A percentile compares a stretch with the other conserved stretches of the same genome.
phyloP scores from a whole-genome alignment of 1,140 invertebrate genomes.

The Brachionus angularis region DNA sequence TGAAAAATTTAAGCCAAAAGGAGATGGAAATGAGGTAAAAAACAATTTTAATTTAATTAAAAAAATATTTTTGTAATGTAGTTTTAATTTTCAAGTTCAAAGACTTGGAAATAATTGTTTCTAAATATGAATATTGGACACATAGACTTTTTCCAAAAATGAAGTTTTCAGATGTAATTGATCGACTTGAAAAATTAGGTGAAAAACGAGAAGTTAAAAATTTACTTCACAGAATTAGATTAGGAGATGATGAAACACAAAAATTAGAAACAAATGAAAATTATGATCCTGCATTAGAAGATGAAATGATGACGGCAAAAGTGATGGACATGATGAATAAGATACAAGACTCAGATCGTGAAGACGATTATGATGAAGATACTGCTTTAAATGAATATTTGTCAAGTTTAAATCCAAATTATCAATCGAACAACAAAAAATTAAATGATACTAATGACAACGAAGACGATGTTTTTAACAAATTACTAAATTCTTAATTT shows the following conservation, averaged over 20 bases:
- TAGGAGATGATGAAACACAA: neutral
- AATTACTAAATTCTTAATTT: too few relatives aligned
- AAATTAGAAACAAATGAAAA: neutral
- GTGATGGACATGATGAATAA: slow-evolving; percentile 39
- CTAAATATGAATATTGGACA: slow-evolving; percentile 82
- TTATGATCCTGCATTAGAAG: neutral
- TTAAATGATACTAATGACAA: too few relatives aligned
- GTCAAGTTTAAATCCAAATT: too few relatives aligned
- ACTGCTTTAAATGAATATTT: too few relatives aligned
- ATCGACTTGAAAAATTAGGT: slow-evolving; percentile 74
- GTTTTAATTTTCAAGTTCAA: slow-evolving; percentile 58
- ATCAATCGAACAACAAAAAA: too few relatives aligned
- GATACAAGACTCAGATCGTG: slow-evolving; percentile 7
- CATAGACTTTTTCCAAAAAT: slow-evolving; percentile 82
- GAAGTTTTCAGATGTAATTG: slow-evolving; percentile 76
- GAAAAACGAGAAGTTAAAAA: slow-evolving; percentile 54
- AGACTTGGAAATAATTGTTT: slow-evolving; percentile 75
- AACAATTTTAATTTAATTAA: neutral
- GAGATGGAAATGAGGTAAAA: slow-evolving; percentile 71
- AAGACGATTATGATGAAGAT: too few relatives aligned
- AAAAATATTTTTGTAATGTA: neutral
- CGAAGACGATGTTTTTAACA: too few relatives aligned
- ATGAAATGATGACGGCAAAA: neutral
- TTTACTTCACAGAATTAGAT: slow-evolving; percentile 1
- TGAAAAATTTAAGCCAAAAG: slow-evolving; percentile 75